Evolutionary conservation across 1,140 invertebrate genomes (phyloP), one percentile per base, ranked within the genome.

Genomic region (Muscidifurax raptorellus): DNA sequence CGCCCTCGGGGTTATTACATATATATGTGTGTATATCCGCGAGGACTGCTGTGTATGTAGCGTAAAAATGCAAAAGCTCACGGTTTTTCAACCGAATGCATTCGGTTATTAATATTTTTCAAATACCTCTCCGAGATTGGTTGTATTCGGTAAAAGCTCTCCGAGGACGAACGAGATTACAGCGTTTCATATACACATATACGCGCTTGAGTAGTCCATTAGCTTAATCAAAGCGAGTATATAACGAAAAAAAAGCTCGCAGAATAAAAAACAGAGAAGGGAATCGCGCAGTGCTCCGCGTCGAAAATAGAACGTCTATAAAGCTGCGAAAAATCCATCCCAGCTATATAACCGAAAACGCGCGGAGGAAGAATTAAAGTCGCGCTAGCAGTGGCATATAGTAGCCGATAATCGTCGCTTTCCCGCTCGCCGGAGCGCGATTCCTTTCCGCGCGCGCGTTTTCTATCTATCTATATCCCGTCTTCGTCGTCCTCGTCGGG

Each of bases 211-310:
- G 22, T 72, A 75, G 66, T 47, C 83, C 77, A 84, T 80, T 80
- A 80, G 83, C 71, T 84, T 80, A 75, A 84, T 84, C 74, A 74
- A 84, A 79, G 32, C 67, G 27, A 22, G n/a, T 64, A 64, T 10
- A 22, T 52, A 32, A 28, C 9, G 59, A 66, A 25, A 71, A 47
- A 18, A 18, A 47, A 47, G 10, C 13, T 18, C 44, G 0, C 44
- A 13, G 36, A n/a, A n/a, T n/a, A n/a, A 77, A 36, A 75, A 22
- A 67, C 25, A 36, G 32, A 25, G 44, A 72, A 25, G 27, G n/a
- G 69, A 74, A 59, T 36, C 69, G 69, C 32, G 71, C 30, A 27
- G 44, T 40, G 67, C 44, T 52, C 22, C 4, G 32, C 52, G 3
- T 67, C 67, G 5, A 40, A 75, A 75, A 36, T 30, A 36, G 80